Conservation (phyloP, 2,888 invertebrate species). For the Cynaeus angustus region DNA sequence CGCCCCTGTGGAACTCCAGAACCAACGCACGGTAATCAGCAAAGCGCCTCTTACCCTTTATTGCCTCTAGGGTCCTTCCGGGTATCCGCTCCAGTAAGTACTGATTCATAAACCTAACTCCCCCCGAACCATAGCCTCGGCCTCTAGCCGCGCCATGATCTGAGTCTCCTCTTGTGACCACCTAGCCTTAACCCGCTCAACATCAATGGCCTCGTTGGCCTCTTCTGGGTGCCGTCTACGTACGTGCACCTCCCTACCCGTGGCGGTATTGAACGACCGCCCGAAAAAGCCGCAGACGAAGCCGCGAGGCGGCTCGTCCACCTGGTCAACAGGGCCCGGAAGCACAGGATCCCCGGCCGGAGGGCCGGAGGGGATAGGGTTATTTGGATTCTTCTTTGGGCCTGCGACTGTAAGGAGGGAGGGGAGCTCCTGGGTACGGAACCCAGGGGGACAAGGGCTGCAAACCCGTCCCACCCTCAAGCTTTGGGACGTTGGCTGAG, state of each 20-base stretch:
- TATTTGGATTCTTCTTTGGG: too few relatives aligned
- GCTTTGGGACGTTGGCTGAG: too few relatives aligned
- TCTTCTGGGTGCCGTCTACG: not conserved
- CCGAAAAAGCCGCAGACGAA: too few relatives aligned
- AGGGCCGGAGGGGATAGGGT: too few relatives aligned
- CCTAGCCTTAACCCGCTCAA: not conserved
- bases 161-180: not conserved
- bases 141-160: not conserved
- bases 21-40: not conserved
- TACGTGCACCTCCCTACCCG: too few relatives aligned
- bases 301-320: too few relatives aligned
- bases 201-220: not conserved
- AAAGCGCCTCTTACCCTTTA: conserved; percentile 11
- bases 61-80: not conserved
- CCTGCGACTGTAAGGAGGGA: too few relatives aligned
- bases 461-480: too few relatives aligned
- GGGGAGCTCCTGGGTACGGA: not conserved
- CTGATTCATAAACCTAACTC: conserved; percentile 1
- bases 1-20: not conserved
- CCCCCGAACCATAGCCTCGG: too few relatives aligned
- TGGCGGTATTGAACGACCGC: too few relatives aligned
- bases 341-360: too few relatives aligned
- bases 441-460: not conserved
- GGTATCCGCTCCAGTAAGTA: conserved; percentile 3
- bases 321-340: not conserved